Base-by-base conservation (phyloP, 2,797 vertebrate species). In the Falco biarmicus region DNA sequence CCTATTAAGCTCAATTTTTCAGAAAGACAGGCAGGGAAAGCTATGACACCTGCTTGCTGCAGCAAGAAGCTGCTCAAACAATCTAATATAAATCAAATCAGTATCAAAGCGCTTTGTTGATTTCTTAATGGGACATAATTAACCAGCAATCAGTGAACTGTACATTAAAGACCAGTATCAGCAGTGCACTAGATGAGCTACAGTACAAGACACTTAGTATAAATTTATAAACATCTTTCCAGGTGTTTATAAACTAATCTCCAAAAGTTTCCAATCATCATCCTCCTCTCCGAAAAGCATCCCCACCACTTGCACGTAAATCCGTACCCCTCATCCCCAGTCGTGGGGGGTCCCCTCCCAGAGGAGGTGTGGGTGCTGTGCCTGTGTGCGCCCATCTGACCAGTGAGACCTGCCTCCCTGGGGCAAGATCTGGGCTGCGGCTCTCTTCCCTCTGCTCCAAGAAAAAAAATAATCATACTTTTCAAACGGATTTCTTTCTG, bases 41-140 rank as follows among this genome's bases (percentile, higher is more conserved):
- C 63, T 87, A 13, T 74, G 82, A 32, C 32, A 83, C 56, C 56
- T 54, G 56, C 65, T 92, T 91, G 65, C 87, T 92, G 64, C 71
- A 89, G 82, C 0, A 2, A 74, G 68, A 66, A 80, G 60, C 56
- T 65, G 48, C 88, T 90, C 54, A 71, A 73, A 69, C 43, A 78
- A 90, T 43, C 39, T 32, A 31, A 43, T 80, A 54, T 26, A 81
- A 71, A 71, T 91, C 85, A 65, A 84, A 90, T 50, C 4, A 25
- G 47, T 73, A 95, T 95, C 59, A 31, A 95, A 94, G 85, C 1
- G 0, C 57, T 90, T 73, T 37, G 73, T 76, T 86, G 94, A 84
- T 95, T 94, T 97, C 90, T 94, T 97, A 91, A 90, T 84, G 80
- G 74, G 47, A 59, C 0, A 4, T 93, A 96, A 93, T 95, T 95